phyloP scores from a whole-genome alignment of 2,797 vertebrate genomes.

The Adelosebastes latens region DNA sequence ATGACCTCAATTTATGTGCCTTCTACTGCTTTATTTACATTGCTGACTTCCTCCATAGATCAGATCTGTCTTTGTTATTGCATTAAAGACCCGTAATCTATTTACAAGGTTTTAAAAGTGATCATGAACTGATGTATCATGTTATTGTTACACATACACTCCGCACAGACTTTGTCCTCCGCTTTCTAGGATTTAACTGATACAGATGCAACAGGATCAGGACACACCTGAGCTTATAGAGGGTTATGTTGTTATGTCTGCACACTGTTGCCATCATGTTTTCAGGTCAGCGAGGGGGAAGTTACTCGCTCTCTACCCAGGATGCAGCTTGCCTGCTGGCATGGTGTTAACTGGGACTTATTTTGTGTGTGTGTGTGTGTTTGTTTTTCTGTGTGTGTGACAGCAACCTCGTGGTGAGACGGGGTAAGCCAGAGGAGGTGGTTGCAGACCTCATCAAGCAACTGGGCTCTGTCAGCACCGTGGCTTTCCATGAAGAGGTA shows the following conservation, averaged over 20 bases:
- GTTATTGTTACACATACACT: not conserved
- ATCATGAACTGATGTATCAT: not conserved
- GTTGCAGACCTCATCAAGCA: conserved; percentile 83
- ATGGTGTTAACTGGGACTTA: conserved; percentile 3
- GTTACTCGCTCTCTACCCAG: conserved; percentile 45
- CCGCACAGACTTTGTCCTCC: not conserved
- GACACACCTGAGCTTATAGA: conserved; percentile 56
- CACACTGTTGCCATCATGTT: conserved; percentile 37
- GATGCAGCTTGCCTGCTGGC: conserved; percentile 72
- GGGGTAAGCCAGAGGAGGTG: conserved; percentile 86
- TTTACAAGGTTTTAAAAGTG: not conserved
- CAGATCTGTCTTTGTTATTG: not conserved
- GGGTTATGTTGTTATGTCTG: conserved; percentile 48
- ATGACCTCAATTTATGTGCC: not conserved
- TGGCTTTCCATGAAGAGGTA: conserved; percentile 88
- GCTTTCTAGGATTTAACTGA: conserved; percentile 35
- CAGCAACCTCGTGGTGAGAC: conserved; percentile 86
- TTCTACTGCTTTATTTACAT: not conserved
- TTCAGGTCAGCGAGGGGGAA: conserved; percentile 11
- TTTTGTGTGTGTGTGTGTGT: conserved; percentile 14
- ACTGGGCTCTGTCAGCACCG: conserved; percentile 81
- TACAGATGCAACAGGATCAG: conserved; percentile 46
- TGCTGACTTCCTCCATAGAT: not conserved
- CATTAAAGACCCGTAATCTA: not conserved
- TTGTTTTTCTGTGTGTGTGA: conserved; percentile 29